Evolutionary conservation across 2,888 invertebrate species (phyloP), one percentile per base, ranked within the genome.

Genomic region (Dicycla oo): DNA sequence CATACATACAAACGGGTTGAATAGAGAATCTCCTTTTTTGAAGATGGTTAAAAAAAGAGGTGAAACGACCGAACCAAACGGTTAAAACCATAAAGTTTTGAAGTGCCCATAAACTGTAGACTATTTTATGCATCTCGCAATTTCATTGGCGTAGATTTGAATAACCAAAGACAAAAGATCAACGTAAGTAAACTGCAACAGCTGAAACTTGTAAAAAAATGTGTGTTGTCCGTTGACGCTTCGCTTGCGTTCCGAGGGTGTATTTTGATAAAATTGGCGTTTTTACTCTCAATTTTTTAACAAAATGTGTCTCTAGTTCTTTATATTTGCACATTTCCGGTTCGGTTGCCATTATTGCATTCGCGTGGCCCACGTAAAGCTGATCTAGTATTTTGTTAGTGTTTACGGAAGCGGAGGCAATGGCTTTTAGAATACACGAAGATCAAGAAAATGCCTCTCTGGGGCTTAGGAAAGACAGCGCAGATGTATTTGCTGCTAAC

Each of bases 381-480:
- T 86, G 86, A 88, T 89, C 87, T 90, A 83, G 73, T 90, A 83
- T 82, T 88, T 89, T 81, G 88, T 87, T 91, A 88, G 86, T 94
- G 93, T 94, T 93, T 93, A 93, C 94, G 92, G 92, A 93, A 91
- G 88, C 90, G 83, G 87, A 88, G 84, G 90, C 91, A 93, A 98
- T 98, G 98, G 97, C 98, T 93, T 97, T 98, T 93, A 97, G 97
- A 94, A 97, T 98, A 90, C 97, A 97, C 93, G 97, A 97, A 93
- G 98, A 98, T 94, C 97, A 97, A 92, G 98, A 98, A 94, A 98
- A 98, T 93, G 95, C 97, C 85, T 91, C 95, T 81, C 89, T 96
- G 84, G 95, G 94, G 78, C 92, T 95, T 66, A 94, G 94, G 83
- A 97, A 97, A 91, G 97, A 97, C 80, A 96, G 93, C 88, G 91